phyloP scores from a whole-genome alignment of 1,140 invertebrate genomes.

The Tetraneura akinire region DNA sequence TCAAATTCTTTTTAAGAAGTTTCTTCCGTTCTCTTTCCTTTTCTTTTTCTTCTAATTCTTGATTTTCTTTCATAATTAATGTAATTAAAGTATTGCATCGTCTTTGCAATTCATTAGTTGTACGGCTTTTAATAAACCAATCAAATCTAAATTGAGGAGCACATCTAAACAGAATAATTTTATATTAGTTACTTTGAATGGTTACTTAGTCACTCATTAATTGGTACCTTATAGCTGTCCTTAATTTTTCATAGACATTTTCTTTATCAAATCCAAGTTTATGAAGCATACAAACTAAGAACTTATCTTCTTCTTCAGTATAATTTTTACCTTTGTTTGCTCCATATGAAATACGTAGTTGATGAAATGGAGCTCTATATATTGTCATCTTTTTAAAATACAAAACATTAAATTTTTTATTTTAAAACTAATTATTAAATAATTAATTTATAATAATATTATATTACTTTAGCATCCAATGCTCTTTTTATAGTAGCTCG shows the following conservation, averaged over 20 bases:
- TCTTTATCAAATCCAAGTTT: slow-evolving; percentile 99
- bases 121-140: slow-evolving; percentile 99
- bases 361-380: slow-evolving; percentile 97
- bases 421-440: background rate
- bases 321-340: slow-evolving; percentile 99
- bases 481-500: slow-evolving; percentile 96
- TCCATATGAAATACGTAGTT: slow-evolving; percentile 93
- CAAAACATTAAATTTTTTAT: too few species aligned
- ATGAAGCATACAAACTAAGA: slow-evolving; percentile 97
- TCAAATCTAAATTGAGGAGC: slow-evolving; percentile 98
- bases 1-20: slow-evolving; percentile 65
- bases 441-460: too few species aligned
- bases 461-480: slow-evolving; percentile 82
- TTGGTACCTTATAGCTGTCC: slow-evolving; percentile 84
- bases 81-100: slow-evolving; percentile 96
- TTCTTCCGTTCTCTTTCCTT: slow-evolving; percentile 91
- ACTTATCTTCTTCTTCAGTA: slow-evolving; percentile 98
- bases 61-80: slow-evolving; percentile 96
- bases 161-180: slow-evolving; percentile 61
- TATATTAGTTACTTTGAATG: too few species aligned
- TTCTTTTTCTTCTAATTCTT: slow-evolving; percentile 95
- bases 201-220: too few species aligned
- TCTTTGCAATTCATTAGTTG: slow-evolving; percentile 93
- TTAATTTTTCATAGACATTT: slow-evolving; percentile 96
- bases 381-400: slow-evolving; percentile 74